A percentile compares a stretch with the other conserved stretches of the same genome.
Evolutionary conservation across 2,888 invertebrate genomes (phyloP).

Genomic region (Phymatocera aterrima): DNA sequence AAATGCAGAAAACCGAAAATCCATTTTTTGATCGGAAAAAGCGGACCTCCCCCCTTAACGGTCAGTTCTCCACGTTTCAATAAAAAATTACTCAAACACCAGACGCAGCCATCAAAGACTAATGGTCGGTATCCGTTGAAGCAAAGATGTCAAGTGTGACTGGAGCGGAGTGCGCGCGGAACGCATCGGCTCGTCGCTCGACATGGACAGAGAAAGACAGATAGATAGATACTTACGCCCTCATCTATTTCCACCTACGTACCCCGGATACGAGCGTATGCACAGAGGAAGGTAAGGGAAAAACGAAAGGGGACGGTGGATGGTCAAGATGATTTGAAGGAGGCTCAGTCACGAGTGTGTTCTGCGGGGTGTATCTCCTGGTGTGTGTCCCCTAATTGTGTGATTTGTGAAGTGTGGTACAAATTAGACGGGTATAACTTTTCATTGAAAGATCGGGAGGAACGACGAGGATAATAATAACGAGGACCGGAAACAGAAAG

Average conservation of each 20-base stretch:
- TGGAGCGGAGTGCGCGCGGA: conserved; percentile 21
- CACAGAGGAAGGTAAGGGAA: not conserved
- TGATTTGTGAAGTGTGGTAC: too few species aligned
- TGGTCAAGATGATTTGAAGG: conserved; percentile 43
- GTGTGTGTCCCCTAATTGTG: not conserved
- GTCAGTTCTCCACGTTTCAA: not conserved
- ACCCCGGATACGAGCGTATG: not conserved
- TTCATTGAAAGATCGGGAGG: not conserved
- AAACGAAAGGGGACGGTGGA: conserved; percentile 29
- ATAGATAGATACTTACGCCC: not conserved
- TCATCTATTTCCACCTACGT: not conserved
- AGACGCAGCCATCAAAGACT: not conserved
- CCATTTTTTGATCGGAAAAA: too few species aligned
- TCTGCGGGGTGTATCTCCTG: conserved; percentile 33
- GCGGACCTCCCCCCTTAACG: too few species aligned
- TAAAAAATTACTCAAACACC: not conserved
- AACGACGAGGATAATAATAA: not conserved
- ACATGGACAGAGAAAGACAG: not conserved
- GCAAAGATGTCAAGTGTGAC: not conserved
- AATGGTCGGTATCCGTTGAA: not conserved
- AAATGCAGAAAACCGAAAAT: too few species aligned
- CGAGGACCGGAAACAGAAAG: conserved; percentile 48
- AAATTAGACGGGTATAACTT: not conserved
- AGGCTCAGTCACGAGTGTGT: conserved; percentile 1
- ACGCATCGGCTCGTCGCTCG: conserved; percentile 22